Evolutionary conservation across 2,888 invertebrate genomes (phyloP).

Genomic region (Microplitis deprimator): DNA sequence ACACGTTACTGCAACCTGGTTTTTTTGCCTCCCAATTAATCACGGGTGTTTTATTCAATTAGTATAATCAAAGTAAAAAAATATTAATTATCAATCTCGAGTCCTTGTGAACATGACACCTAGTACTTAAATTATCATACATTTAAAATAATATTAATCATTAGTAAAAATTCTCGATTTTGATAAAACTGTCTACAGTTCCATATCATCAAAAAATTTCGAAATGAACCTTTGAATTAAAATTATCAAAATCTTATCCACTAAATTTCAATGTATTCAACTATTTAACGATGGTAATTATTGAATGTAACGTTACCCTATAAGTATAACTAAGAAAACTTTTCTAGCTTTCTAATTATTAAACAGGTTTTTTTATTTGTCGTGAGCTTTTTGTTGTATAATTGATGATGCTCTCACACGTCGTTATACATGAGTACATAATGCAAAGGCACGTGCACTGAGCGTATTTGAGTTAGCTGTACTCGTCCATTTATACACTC

Average conservation of each 20-base stretch:
- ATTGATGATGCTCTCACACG: slow-evolving; percentile 1
- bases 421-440: slow-evolving; percentile 1
- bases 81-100: background rate
- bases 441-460: background rate
- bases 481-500: background rate
- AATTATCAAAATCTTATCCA: too few species aligned
- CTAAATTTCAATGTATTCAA: too few species aligned
- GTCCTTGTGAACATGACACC: background rate
- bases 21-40: background rate
- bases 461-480: background rate
- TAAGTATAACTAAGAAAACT: background rate
- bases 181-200: too few species aligned
- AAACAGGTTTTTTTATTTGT: background rate
- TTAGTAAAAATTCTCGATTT: too few species aligned
- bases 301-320: background rate
- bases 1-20: background rate
- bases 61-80: background rate
- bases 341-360: slow-evolving; percentile 1
- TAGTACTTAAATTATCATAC: background rate
- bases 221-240: too few species aligned
- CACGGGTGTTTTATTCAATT: background rate
- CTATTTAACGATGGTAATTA: too few species aligned
- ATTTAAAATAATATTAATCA: background rate
- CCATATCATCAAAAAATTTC: too few species aligned
- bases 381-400: background rate